phyloP scores from a whole-genome alignment of 2,797 vertebrate genomes.

The Lithobates pipiens region DNA sequence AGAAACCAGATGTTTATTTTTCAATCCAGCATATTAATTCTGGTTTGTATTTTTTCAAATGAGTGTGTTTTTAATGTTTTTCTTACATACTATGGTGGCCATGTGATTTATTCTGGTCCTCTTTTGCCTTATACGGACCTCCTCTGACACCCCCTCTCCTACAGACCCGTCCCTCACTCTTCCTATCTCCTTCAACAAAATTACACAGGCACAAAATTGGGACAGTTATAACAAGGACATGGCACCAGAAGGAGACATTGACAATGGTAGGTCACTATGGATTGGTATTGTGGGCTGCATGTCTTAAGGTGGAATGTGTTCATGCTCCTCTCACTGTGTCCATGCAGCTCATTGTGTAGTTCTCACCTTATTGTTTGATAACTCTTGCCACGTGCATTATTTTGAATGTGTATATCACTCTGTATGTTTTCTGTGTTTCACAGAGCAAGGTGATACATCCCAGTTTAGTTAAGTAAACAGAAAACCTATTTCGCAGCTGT shows the following conservation, averaged over 20 bases:
- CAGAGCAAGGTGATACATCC: background rate
- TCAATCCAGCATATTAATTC: background rate
- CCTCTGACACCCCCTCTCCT: conserved; percentile 72
- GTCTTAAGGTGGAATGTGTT: background rate
- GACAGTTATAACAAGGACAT: conserved; percentile 85
- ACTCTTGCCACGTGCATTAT: background rate
- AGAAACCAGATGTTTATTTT: background rate
- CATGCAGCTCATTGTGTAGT: background rate
- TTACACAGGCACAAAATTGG: conserved; percentile 89
- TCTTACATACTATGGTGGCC: conserved; percentile 68
- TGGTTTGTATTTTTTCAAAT: background rate
- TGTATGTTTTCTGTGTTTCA: background rate
- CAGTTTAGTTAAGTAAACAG: no score
- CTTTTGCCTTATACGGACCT: conserved; percentile 71
- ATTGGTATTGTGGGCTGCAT: conserved; percentile 36
- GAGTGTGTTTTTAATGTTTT: conserved; percentile 12
- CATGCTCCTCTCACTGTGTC: background rate
- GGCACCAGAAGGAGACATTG: conserved; percentile 85
- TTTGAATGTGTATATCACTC: background rate
- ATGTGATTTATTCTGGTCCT: conserved; percentile 69
- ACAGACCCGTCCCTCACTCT: conserved; percentile 89
- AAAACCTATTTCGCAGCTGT: no score
- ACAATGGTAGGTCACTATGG: conserved; percentile 85
- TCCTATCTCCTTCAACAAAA: conserved; percentile 87
- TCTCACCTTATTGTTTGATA: background rate